A percentile compares a stretch with the other conserved stretches of the same genome.
phyloP scores from a whole-genome alignment of 2,888 invertebrate species.

The Nymphalis polychloros region DNA sequence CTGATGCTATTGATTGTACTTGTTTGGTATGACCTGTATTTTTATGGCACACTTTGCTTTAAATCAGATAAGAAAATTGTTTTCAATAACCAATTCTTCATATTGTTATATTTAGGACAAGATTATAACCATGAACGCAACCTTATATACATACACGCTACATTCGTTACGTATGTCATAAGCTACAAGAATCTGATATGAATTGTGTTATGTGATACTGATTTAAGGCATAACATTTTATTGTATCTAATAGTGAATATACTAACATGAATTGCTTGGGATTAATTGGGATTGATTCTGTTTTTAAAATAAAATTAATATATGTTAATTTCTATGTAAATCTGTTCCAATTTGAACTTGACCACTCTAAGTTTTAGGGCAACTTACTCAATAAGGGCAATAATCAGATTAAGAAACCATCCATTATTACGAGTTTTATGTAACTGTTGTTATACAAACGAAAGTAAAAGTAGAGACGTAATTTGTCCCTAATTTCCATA shows the following conservation, averaged over 20 bases:
- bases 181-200: too few relatives aligned
- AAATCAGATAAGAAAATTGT: constrained; percentile 2
- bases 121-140: too few relatives aligned
- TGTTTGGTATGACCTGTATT: constrained; percentile 9
- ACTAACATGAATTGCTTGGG: too few relatives aligned
- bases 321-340: too few relatives aligned
- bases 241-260: too few relatives aligned
- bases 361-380: constrained; percentile 46
- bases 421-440: constrained; percentile 65
- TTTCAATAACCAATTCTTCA: neutral
- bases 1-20: constrained; percentile 57
- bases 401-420: constrained; percentile 68
- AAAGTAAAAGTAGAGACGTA: constrained; percentile 76
- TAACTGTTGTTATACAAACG: constrained; percentile 68
- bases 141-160: too few relatives aligned
- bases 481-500: constrained; percentile 80
- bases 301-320: too few relatives aligned
- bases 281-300: too few relatives aligned
- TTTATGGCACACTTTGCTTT: constrained; percentile 7
- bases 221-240: too few relatives aligned
- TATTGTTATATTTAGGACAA: neutral
- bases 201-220: too few relatives aligned
- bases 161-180: too few relatives aligned
- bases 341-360: constrained; percentile 22
- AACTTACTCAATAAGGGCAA: constrained; percentile 59